A percentile compares a stretch with the other conserved stretches of the same genome.
phyloP scores from a whole-genome alignment of 2,113 vertebrate species.

The Butastur rufipennis region DNA sequence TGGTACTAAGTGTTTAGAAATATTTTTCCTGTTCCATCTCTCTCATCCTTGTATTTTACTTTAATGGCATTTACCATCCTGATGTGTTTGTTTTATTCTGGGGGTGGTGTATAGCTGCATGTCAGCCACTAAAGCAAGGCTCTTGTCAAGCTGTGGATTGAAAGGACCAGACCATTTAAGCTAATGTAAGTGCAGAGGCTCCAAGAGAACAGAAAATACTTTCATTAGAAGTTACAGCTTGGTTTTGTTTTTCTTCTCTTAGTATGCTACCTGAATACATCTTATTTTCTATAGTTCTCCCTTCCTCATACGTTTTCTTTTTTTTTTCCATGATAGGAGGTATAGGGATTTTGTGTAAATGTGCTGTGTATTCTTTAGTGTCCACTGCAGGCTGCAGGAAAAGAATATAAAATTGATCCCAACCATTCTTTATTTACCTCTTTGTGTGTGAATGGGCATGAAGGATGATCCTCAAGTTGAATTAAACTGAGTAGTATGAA shows the following conservation, averaged over 20 bases:
- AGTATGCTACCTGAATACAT: background rate
- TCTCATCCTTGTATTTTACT: background rate
- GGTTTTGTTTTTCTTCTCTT: background rate
- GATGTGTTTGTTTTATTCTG: background rate
- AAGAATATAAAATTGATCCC: background rate
- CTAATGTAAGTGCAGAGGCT: background rate
- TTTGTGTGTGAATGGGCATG: background rate
- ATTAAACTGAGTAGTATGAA: background rate
- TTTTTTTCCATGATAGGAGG: background rate
- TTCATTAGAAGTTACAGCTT: background rate
- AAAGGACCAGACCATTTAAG: rapidly evolving
- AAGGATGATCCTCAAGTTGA: background rate
- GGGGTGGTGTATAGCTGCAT: background rate
- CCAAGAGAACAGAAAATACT: background rate
- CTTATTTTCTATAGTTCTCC: background rate
- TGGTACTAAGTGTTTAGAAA: background rate
- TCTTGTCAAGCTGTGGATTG: background rate
- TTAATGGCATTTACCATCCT: background rate
- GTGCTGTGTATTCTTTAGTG: background rate
- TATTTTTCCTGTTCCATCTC: background rate
- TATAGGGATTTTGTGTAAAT: background rate
- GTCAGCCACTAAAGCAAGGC: background rate
- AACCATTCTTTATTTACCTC: background rate
- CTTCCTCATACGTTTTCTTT: background rate
- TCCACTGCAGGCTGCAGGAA: background rate